Conservation (phyloP, 2,888 invertebrate species). For the Cyclophora albipunctata region DNA sequence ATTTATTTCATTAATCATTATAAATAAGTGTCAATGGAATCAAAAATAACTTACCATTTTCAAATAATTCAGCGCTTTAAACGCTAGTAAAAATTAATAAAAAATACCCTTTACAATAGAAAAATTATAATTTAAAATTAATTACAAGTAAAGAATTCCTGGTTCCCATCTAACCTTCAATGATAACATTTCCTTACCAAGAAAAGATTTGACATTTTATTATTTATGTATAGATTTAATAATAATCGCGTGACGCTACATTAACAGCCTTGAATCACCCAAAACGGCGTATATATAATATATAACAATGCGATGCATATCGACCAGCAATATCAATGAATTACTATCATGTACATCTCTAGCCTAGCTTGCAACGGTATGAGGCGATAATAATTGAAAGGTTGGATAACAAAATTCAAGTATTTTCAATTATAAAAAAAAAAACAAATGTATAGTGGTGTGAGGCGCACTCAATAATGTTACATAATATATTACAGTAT, state of each 20-base stretch:
- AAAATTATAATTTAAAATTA: slow-evolving; percentile 76
- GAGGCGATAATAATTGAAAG: slow-evolving; percentile 38
- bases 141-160: slow-evolving; percentile 63
- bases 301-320: slow-evolving; percentile 42
- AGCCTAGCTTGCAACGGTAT: slow-evolving; percentile 25
- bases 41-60: slow-evolving; percentile 30
- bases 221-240: slow-evolving; percentile 17
- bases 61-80: slow-evolving; percentile 15
- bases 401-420: slow-evolving; percentile 31
- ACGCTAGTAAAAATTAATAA: slow-evolving; percentile 24
- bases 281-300: slow-evolving; percentile 26
- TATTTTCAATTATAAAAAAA: slow-evolving; percentile 33
- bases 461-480: slow-evolving; percentile 56
- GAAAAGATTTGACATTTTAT: slow-evolving; percentile 22
- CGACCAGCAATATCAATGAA: slow-evolving; percentile 47
- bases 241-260: slow-evolving; percentile 20
- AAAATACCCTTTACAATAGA: slow-evolving; percentile 58
- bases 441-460: slow-evolving; percentile 43
- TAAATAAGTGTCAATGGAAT: background rate
- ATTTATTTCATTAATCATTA: background rate
- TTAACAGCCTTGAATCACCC: slow-evolving; percentile 41
- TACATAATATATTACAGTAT: slow-evolving; percentile 69
- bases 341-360: slow-evolving; percentile 20
- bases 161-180: slow-evolving; percentile 38
- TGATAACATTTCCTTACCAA: slow-evolving; percentile 34